Evolutionary conservation across 2,888 invertebrate genomes (phyloP), one percentile per base, ranked within the genome.

Genomic region (Formica aserva): DNA sequence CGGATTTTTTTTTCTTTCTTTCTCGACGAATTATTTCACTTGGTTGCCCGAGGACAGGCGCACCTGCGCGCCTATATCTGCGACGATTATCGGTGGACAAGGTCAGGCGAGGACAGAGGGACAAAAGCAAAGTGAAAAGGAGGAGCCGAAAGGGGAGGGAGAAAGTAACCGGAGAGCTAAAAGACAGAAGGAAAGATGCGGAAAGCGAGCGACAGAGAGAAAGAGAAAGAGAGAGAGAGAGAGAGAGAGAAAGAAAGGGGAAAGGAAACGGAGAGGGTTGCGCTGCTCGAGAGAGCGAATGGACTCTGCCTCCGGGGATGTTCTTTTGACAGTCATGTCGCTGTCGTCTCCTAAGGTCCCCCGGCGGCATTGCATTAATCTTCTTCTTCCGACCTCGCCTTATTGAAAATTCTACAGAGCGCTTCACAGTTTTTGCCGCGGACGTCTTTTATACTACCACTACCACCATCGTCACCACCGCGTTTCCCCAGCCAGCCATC

Each of bases 321-420:
- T 92, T 92, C 93, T 92, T 93, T 93, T 93, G 93, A 93, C 93
- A 92, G 90, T 90, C 90, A 87, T 90, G 91, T 92, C 92, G 92
- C 92, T 93, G 93, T 93, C 92, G 93, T 92, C 92, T 90, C 90
- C 91, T 90, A 91, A 91, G 91, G 91, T 91, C 92, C 91, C 90
- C 91, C 90, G 91, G 89, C 91, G 92, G 92, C 93, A 91, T 93
- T 93, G 92, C 93, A 93, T 93, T 93, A 93, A 93, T 93, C 93
- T 93, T 92, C 92, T 91, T 92, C 92, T 93, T 92, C 91, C 91
- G 85, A 88, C 91, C 89, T 87, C 88, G 89, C 92, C 92, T 93
- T 93, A 93, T 93, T 93, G 93, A 93, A 93, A 93, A 93, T 92
- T 93, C 93, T 93, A 92, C 92, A 90, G 92, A 91, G 91, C 92